Evolutionary conservation across 2,888 invertebrate genomes (phyloP).

Genomic region (Lasioglossum calceatum): DNA sequence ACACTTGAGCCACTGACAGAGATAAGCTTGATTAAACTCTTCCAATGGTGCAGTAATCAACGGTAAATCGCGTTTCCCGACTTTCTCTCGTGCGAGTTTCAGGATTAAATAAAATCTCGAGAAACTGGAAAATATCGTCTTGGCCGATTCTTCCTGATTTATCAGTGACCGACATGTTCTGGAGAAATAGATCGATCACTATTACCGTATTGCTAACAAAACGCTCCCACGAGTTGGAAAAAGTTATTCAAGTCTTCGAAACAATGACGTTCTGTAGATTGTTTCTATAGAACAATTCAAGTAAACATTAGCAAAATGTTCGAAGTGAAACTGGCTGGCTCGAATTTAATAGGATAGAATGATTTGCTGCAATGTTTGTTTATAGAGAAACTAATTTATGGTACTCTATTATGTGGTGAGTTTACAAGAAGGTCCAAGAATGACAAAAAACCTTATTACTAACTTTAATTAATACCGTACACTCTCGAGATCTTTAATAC

Average conservation of each 20-base stretch:
- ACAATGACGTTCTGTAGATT: not conserved
- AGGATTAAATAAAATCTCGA: not conserved
- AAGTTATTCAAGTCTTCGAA: not conserved
- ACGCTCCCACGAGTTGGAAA: not conserved
- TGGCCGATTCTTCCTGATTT: not conserved
- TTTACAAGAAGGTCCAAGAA: no score
- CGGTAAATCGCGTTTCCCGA: not conserved
- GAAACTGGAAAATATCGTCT: not conserved
- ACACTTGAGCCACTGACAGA: not conserved
- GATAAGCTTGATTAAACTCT: conserved; percentile 7
- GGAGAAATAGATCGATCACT: not conserved
- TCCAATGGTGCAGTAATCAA: not conserved
- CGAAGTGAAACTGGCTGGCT: not conserved
- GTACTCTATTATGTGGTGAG: not conserved
- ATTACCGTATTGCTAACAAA: no score
- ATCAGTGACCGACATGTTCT: not conserved
- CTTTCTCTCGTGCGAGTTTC: not conserved
- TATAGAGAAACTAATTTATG: not conserved
- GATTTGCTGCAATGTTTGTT: not conserved
- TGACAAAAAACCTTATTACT: no score
- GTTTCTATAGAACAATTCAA: no score
- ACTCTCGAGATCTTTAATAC: no score
- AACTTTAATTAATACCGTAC: no score
- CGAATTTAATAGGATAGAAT: not conserved
- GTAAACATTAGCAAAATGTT: not conserved